A percentile compares a stretch with the other conserved stretches of the same genome.
Conservation (phyloP, 2,113 vertebrate species). For the Ploceus nigricollis region DNA sequence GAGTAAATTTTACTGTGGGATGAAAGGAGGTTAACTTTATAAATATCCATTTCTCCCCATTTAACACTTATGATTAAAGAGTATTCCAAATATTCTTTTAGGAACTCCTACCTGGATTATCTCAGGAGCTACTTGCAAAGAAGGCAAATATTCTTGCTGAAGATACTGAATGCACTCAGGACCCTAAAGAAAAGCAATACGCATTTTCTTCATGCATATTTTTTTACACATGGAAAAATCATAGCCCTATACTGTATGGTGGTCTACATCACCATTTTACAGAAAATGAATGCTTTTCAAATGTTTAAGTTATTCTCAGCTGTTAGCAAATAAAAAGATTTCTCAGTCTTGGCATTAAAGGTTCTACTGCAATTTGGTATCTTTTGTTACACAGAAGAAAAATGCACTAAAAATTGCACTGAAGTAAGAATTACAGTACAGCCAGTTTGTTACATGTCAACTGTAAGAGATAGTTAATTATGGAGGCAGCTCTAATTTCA, state of each 20-base stretch:
- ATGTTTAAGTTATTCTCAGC: not conserved
- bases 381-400: not conserved
- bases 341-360: not conserved
- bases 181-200: slow-evolving; percentile 74
- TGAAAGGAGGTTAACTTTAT: not conserved
- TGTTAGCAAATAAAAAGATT: not conserved
- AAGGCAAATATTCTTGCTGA: slow-evolving; percentile 95
- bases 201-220: not conserved
- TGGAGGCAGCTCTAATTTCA: not conserved
- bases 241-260: not conserved
- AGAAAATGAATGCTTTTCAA: not conserved
- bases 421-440: not conserved
- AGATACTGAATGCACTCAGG: slow-evolving; percentile 93
- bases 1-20: not conserved
- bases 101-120: slow-evolving; percentile 87
- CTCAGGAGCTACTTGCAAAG: slow-evolving; percentile 90
- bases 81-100: not conserved
- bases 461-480: not conserved
- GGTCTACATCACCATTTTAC: not conserved
- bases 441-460: not conserved
- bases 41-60: not conserved
- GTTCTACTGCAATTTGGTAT: not conserved
- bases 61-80: not conserved
- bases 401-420: not conserved
- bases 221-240: not conserved